Evolutionary conservation across 2,113 vertebrate species (phyloP), one percentile per base, ranked within the genome.

Genomic region (Tupaia tana): DNA sequence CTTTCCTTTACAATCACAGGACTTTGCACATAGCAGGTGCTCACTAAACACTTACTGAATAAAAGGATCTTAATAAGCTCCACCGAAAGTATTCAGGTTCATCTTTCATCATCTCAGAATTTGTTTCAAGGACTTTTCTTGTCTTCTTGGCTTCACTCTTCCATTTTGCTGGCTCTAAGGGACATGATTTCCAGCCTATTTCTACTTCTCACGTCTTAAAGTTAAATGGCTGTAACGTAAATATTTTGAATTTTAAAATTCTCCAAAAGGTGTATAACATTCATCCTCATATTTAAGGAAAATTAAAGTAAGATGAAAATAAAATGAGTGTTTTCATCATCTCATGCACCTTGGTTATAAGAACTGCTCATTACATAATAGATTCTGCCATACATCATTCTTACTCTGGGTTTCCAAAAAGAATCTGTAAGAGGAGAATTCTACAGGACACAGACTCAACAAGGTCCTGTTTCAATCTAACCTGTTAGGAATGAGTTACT

Each of bases 141-240:
- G 81, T 78, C 24, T 70, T 9, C 24, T 61, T 61, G 29, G 9
- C 12, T 43, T 29, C 14, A 73, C 63, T 83, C 24, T 75, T 91
- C 93, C 22, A 63, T 56, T 85, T 95, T 2, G 5, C n/a, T 88
- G 79, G 54, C 52, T 84, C 96, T 81, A 85, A 90, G 80, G 22
- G 56, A 2, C 67, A 85, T 16, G 1, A 5, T 93, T 87, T 86
- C 20, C 22, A 56, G 29, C 70, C 27, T 86, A n/a, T 80, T 86
- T 87, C 63, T 85, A 75, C 59, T 79, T 92, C 18, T 58, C 4
- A 75, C 20, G 15, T 43, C n/a, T 84, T 83, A 74, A 82, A 91
- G 6, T 64, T 25, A 86, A 92, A 83, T 77, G 87, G 2, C 31
- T 80, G 3, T 13, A 81, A 71, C 5, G 73, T 75, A 56, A n/a